Evolutionary conservation across 2,113 vertebrate species (phyloP), one percentile per base, ranked within the genome.

Genomic region (Nyctereutes procyonoides): DNA sequence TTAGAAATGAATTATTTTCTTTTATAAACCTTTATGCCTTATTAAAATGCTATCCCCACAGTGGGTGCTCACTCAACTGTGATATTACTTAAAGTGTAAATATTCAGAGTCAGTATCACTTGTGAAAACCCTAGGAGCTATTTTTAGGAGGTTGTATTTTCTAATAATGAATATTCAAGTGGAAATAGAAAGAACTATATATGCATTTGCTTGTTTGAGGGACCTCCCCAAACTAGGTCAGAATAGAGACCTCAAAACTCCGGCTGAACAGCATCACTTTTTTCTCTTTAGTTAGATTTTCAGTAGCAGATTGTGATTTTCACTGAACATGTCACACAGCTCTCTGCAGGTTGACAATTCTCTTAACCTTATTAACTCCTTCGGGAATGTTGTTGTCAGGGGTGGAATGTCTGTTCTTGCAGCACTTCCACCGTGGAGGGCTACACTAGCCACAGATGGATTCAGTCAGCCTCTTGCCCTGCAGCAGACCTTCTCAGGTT

Each of bases 71-170:
- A 35, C 16, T 77, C 26, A 17, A 55, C 20, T 90, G 4, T 63
- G 83, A 43, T 83, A 53, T 63, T 58, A 83, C 82, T 90, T 58
- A 77, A 96, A 86, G 22, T 79, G 5, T 65, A 35, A 28, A 43
- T 63, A 88, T 77, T 82, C 26, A 62, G 32, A 76, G 58, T 90
- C 80, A 9, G 43, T 79, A 94, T 93, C 17, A 77, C 16, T 63
- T 35, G 26, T 32, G 48, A 32, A 90, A 90, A 62, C 24, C 84
- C 48, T 74, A n/a, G 77, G 51, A 88, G 24, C 85, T 89, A 51
- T 87, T 93, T 95, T 95, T 83, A 65, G 55, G 73, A 91, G 87
- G 13, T 74, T 74, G 74, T 60, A 35, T 89, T 87, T 94, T 63
- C 35, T 71, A 55, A 79, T 92, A 81, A 76, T 97, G 60, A 82